Percentiles rank a stretch among this genome's conserved stretches.
Conservation (phyloP, 1,140 invertebrate species). For the Ostrea denselamellosa region DNA sequence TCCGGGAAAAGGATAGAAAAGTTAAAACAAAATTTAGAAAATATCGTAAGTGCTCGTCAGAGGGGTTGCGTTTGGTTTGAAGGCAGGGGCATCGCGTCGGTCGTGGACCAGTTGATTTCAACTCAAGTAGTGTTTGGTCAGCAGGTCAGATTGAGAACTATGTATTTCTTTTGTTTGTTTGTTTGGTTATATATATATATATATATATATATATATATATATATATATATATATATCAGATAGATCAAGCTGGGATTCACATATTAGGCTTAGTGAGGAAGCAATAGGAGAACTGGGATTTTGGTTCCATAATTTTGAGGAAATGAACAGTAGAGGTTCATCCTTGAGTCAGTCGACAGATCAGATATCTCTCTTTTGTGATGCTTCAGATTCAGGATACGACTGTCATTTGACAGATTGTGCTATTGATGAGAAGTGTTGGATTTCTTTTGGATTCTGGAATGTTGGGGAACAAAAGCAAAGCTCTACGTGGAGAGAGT, state of each 20-base stretch:
- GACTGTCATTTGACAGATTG: constrained; percentile 2
- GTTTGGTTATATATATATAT: no score
- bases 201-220: no score
- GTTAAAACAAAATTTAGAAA: background rate
- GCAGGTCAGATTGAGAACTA: constrained; percentile 20
- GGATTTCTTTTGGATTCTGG: background rate
- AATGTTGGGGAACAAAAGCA: background rate
- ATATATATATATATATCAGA: constrained; percentile 2
- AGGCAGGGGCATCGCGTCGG: background rate
- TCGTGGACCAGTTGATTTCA: background rate
- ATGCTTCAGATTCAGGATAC: constrained; percentile 38
- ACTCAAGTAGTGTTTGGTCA: constrained; percentile 1
- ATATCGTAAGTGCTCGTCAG: background rate
- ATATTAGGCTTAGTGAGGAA: constrained; percentile 37
- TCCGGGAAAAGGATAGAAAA: background rate
- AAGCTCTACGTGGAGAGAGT: background rate
- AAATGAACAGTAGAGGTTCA: constrained; percentile 43
- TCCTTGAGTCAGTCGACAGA: constrained; percentile 40
- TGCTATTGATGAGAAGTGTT: background rate
- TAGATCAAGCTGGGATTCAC: constrained; percentile 46
- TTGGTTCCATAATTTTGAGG: constrained; percentile 34
- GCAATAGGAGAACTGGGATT: constrained; percentile 31
- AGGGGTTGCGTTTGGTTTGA: background rate
- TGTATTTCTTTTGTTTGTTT: constrained; percentile 39
- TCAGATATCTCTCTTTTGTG: constrained; percentile 13